Evolutionary conservation across 2,888 invertebrate genomes (phyloP).

Genomic region (Exephanes ischioxanthus): DNA sequence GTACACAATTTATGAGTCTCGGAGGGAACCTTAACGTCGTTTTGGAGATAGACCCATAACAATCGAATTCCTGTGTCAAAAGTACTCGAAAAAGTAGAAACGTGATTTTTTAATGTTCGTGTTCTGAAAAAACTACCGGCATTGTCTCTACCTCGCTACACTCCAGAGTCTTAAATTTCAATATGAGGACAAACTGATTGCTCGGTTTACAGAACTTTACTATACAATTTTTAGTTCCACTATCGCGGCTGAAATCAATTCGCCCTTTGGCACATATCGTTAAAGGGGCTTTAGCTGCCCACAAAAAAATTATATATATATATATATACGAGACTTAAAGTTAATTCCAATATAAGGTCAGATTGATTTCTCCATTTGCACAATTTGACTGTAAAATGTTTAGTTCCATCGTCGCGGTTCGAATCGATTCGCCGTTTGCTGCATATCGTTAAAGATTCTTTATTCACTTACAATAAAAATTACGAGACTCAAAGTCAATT

Average conservation of each 20-base stretch:
- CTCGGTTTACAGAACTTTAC: neutral
- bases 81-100: neutral
- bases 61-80: conserved; percentile 38
- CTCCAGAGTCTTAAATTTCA: neutral
- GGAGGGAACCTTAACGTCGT: conserved; percentile 27
- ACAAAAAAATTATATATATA: too few species aligned
- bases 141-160: neutral
- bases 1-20: conserved; percentile 60
- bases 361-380: neutral
- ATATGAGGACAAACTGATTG: neutral
- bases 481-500: neutral
- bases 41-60: neutral
- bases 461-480: neutral
- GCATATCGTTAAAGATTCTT: neutral
- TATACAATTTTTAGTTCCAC: too few species aligned
- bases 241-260: too few species aligned
- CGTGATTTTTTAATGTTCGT: neutral
- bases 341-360: too few species aligned
- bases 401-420: neutral
- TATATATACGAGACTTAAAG: too few species aligned
- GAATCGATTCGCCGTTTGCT: neutral
- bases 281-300: too few species aligned
- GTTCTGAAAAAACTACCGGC: neutral
- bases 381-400: neutral
- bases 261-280: too few species aligned